These are phyloP conservation scores for Anguilla megastoma DNA, from an alignment of 2,797 vertebrate genomes.

Conservation along the genomic window DNA sequence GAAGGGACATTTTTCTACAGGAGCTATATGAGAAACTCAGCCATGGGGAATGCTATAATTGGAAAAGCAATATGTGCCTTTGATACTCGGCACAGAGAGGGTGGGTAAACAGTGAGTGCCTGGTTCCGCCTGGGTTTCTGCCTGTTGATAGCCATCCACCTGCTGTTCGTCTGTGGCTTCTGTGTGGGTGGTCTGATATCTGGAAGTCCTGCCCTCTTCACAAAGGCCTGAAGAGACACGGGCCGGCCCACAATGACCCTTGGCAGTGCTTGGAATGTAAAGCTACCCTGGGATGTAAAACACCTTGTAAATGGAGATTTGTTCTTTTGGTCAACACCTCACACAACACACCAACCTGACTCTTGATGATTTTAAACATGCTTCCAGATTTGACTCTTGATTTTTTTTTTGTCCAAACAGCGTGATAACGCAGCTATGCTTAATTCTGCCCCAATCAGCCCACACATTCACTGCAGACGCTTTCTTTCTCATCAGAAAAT, in stretches of 20 bases:
- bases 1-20: slow-evolving; percentile 33
- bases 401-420: not conserved
- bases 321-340: not conserved
- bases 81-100: not conserved
- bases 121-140: not conserved
- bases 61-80: slow-evolving; percentile 13
- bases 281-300: not conserved
- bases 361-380: not conserved
- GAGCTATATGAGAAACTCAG: slow-evolving; percentile 42
- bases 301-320: not conserved
- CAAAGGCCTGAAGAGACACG: not conserved
- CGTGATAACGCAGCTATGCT: not conserved
- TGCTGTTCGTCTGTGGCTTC: not conserved
- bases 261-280: not conserved
- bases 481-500: not conserved
- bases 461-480: not conserved
- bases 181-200: not conserved
- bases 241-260: not conserved
- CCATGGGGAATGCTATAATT: not conserved
- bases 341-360: not conserved
- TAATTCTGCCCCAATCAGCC: not conserved
- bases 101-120: not conserved
- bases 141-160: not conserved
- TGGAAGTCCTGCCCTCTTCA: not conserved
- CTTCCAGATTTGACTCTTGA: not conserved